Conservation (phyloP, 2,113 vertebrate genomes). For the Ursus arctos region DNA sequence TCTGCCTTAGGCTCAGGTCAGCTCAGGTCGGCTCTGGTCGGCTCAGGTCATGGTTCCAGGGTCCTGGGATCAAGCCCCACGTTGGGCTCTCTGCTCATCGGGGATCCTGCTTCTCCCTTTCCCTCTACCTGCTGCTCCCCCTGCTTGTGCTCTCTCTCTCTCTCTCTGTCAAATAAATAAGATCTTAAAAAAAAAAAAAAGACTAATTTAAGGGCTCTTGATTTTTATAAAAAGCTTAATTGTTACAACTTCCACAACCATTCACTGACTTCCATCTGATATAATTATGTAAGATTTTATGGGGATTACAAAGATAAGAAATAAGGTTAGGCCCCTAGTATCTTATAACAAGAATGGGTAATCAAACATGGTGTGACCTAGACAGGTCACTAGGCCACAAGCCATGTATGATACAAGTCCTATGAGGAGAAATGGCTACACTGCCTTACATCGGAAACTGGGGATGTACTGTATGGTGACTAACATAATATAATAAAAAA, state of each 20-base stretch:
- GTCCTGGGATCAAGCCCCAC: too few species aligned
- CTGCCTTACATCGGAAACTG: too few species aligned
- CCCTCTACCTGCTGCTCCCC: too few species aligned
- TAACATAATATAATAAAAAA: too few species aligned
- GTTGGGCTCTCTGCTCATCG: too few species aligned
- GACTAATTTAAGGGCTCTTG: not conserved
- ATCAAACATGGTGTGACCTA: not conserved
- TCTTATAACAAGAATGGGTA: not conserved
- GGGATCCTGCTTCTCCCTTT: too few species aligned
- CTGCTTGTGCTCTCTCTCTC: too few species aligned
- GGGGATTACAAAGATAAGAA: not conserved
- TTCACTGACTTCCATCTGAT: not conserved
- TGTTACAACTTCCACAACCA: not conserved
- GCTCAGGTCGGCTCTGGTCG: too few species aligned
- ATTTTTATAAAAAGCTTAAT: not conserved
- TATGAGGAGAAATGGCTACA: not conserved
- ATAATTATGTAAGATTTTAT: not conserved
- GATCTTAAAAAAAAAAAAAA: not conserved
- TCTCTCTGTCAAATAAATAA: not conserved
- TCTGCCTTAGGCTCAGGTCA: not conserved
- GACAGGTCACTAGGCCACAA: not conserved
- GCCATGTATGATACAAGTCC: not conserved
- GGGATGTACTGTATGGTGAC: too few species aligned
- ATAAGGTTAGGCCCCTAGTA: not conserved
- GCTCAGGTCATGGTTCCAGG: too few species aligned